Evolutionary conservation across 2,888 invertebrate genomes (phyloP).

Genomic region (Dryomyza anilis): DNA sequence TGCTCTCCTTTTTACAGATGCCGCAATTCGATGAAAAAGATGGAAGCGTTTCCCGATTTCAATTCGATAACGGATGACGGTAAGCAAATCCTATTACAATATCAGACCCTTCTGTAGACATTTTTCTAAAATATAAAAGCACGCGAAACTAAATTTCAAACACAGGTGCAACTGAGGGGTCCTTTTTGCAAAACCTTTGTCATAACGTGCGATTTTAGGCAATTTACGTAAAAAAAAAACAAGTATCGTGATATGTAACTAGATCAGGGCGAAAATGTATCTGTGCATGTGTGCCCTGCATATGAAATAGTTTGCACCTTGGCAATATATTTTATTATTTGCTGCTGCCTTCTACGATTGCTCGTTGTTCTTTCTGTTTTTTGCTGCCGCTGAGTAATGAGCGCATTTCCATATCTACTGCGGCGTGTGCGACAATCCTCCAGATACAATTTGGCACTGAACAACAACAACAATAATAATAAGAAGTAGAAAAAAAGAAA

Average conservation of each 20-base stretch:
- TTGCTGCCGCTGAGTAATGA: no score
- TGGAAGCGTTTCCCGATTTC: background rate
- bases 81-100: background rate
- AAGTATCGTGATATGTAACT: no score
- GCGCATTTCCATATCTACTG: conserved; percentile 24
- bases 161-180: background rate
- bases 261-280: no score
- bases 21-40: no score
- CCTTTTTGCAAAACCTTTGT: background rate
- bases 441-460: conserved; percentile 2
- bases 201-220: background rate
- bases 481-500: background rate
- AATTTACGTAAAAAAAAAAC: background rate
- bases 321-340: conserved; percentile 18
- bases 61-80: background rate
- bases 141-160: background rate
- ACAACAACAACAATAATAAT: background rate
- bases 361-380: no score
- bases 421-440: conserved; percentile 22
- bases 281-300: conserved; percentile 26
- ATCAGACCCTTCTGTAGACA: no score
- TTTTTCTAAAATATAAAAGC: no score
- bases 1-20: background rate
- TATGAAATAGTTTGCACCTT: conserved; percentile 30
- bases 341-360: no score